Percentiles rank a stretch among this genome's conserved stretches.
Evolutionary conservation across 92 coral and sea anemone species (phyloP).

Genomic region (Porites lobata): DNA sequence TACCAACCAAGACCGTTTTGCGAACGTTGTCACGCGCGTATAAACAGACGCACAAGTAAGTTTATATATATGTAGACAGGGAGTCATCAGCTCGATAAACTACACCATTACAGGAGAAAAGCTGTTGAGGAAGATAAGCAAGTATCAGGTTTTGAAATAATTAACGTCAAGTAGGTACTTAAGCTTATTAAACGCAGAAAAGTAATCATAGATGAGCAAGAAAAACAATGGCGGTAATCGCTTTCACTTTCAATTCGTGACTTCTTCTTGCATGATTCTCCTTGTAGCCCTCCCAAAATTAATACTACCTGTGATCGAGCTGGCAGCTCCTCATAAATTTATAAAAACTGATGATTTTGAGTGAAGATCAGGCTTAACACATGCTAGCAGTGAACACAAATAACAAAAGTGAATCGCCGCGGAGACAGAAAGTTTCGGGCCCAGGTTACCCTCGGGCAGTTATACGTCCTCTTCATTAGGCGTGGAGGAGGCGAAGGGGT

Average conservation of each 20-base stretch:
- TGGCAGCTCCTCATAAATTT: background rate
- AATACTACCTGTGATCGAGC: background rate
- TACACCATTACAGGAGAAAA: background rate
- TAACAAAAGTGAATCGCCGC: constrained; percentile 31
- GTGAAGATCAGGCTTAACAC: background rate
- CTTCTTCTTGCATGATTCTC: background rate
- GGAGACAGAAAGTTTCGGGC: constrained; percentile 2
- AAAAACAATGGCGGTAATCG: constrained; percentile 25
- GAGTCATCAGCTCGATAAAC: background rate
- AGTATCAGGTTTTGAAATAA: background rate
- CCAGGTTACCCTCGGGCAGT: constrained; percentile 7
- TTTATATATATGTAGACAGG: background rate
- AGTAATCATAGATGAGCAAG: background rate
- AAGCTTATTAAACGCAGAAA: too few species aligned
- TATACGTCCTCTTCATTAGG: background rate
- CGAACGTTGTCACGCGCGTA: background rate
- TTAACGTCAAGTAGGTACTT: background rate
- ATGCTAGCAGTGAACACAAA: constrained; percentile 4
- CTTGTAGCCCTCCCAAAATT: background rate
- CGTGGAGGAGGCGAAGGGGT: background rate
- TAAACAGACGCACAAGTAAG: background rate
- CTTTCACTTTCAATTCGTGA: background rate
- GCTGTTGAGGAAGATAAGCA: background rate
- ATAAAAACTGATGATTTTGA: background rate
- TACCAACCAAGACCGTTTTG: background rate